phyloP scores from a whole-genome alignment of 92 coral and sea anemone genomes.

The Palythoa grandis region DNA sequence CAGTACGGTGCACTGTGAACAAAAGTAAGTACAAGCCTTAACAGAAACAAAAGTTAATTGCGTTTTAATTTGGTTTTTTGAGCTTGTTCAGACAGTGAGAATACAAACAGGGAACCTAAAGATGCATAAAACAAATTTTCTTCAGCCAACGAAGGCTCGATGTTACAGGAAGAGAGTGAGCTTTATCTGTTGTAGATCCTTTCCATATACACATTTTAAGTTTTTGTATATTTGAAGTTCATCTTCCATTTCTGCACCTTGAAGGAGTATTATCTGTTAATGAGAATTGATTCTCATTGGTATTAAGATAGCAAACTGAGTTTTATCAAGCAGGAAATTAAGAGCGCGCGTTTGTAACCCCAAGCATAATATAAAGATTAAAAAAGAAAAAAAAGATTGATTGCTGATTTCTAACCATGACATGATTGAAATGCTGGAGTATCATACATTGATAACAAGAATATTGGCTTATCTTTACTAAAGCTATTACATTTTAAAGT shows the following conservation, averaged over 20 bases:
- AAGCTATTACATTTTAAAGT: constrained; percentile 19
- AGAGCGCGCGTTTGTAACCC: constrained; percentile 27
- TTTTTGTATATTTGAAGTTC: background rate
- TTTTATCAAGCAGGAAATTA: constrained; percentile 30
- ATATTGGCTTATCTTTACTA: constrained; percentile 3
- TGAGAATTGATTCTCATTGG: constrained; percentile 6
- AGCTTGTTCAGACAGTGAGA: background rate
- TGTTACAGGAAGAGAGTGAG: background rate
- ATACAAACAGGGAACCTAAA: background rate
- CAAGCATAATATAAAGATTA: background rate
- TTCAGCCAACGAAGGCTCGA: background rate
- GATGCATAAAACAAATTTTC: constrained; percentile 4
- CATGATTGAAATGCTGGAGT: constrained; percentile 13
- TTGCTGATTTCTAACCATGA: constrained; percentile 20
- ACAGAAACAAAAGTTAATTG: background rate
- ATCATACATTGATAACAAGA: constrained; percentile 11
- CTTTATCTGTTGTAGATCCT: background rate
- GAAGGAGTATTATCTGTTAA: constrained; percentile 1
- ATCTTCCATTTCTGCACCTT: constrained; percentile 15
- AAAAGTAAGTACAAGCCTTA: background rate
- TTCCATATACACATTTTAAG: background rate
- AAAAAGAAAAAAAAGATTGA: constrained; percentile 25
- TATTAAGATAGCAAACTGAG: constrained; percentile 13
- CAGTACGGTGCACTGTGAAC: background rate
- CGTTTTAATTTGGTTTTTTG: background rate